Base-by-base conservation (phyloP, 1,140 invertebrate species). In the Chironomus striatipennis region DNA sequence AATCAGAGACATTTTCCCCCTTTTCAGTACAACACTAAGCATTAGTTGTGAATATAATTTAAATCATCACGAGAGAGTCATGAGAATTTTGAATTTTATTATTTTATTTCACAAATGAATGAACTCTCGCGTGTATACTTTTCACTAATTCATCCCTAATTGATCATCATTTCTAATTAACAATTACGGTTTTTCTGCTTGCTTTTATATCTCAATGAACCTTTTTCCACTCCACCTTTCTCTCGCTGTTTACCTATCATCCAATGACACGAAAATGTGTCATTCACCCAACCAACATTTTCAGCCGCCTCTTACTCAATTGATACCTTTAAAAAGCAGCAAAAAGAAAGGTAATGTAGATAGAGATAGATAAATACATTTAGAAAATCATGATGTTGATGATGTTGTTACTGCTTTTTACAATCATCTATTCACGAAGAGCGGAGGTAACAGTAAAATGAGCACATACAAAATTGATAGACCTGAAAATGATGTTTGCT, bases 131-230 rank as follows among this genome's bases (percentile, higher is more conserved):
- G 47, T 57, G 47, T 5, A 57, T 57, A 57, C n/a, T 57, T 57
- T 57, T 57, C n/a, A 57, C 47, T 12, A 57, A 57, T 57, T 57
- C 47, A 57, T 57, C 47, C 47, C 47, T 70, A 70, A 70, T 70
- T 70, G 65, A 70, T 70, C 65, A 18, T 70, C 20, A 70, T 70
- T 70, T 21, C 18, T 70, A 70, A 70, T 70, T 70, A 70, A 70
- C 65, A 70, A 70, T 70, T 21, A 21, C 20, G 17, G 9, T 18
- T 21, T 57, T 15, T 57, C 4, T 47, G 2, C 8, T 1, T 57
- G 9, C n/a, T 57, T 57, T 57, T 34, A n/a, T 57, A 12, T n/a
- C 12, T 57, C n/a, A 57, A 57, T n/a, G 4, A 57, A 57, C 47
- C 47, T 57, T 57, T 57, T 47, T 47, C 43, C 43, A 10, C 43